Conservation (phyloP, 2,888 invertebrate genomes). For the Biston stratarius region DNA sequence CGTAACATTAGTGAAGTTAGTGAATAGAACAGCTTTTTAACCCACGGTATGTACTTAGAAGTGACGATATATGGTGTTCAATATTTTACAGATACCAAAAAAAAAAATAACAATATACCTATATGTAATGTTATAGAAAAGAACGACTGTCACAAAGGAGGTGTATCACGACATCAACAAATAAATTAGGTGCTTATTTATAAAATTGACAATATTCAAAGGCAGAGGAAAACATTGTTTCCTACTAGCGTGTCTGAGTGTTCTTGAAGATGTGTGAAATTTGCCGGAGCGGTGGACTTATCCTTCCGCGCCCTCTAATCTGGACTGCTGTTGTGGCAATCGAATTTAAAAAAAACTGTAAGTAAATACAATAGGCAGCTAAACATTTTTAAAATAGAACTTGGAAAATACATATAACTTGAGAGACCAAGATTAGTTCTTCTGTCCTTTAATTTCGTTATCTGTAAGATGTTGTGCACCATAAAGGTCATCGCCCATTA, state of each 20-base stretch:
- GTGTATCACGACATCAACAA: not conserved
- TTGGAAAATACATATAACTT: not conserved
- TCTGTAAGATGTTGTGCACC: constrained; percentile 12
- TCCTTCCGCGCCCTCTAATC: too few species aligned
- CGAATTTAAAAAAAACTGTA: not conserved
- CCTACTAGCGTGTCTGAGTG: too few species aligned
- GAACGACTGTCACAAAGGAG: not conserved
- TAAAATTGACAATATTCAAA: too few species aligned
- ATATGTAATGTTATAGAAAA: not conserved
- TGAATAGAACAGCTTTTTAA: constrained; percentile 74
- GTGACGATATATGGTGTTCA: constrained; percentile 1
- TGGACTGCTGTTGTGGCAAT: too few species aligned
- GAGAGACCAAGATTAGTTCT: not conserved
- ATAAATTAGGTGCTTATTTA: too few species aligned
- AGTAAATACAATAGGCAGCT: not conserved
- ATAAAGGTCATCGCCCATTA: not conserved
- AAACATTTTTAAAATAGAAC: not conserved
- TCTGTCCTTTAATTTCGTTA: not conserved
- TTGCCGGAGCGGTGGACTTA: too few species aligned
- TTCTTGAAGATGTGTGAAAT: too few species aligned
- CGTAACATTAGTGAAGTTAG: constrained; percentile 52
- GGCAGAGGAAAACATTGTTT: too few species aligned
- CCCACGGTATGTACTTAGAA: constrained; percentile 58
- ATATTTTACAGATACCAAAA: constrained; percentile 4
- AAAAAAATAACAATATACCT: not conserved